phyloP scores from a whole-genome alignment of 1,140 invertebrate species.

The Trachymyrmex cornetzi region DNA sequence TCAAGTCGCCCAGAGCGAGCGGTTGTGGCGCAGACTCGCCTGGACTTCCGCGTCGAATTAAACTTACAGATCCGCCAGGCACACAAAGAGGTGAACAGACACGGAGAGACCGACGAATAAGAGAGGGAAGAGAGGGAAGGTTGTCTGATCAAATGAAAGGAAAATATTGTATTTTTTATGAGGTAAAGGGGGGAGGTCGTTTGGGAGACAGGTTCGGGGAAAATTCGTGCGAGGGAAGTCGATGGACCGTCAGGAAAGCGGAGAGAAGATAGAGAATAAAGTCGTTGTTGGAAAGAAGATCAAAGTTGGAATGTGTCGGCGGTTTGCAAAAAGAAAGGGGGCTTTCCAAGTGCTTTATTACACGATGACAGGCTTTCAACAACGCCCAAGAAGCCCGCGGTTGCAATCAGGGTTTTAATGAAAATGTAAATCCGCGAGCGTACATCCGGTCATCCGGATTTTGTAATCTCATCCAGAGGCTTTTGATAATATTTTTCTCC shows the following conservation, averaged over 20 bases:
- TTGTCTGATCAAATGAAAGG: conserved; percentile 72
- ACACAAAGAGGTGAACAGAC: conserved; percentile 61
- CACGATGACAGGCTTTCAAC: conserved; percentile 57
- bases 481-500: conserved; percentile 41
- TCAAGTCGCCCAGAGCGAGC: conserved; percentile 67
- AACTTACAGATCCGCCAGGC: conserved; percentile 77
- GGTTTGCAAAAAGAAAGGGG: conserved; percentile 51
- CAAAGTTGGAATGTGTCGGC: conserved; percentile 69
- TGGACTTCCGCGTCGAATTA: conserved; percentile 76
- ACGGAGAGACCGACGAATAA: not conserved
- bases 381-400: conserved; percentile 25
- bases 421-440: conserved; percentile 69
- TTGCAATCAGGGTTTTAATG: conserved; percentile 68
- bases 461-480: conserved; percentile 5
- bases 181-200: conserved; percentile 25
- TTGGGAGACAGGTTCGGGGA: conserved; percentile 32
- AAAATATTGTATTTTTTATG: conserved; percentile 79
- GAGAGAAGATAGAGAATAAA: not conserved
- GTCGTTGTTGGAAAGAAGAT: conserved; percentile 58
- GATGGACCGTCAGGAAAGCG: not conserved
- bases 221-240: conserved; percentile 12
- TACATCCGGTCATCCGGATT: conserved; percentile 41
- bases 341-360: conserved; percentile 70
- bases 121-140: not conserved
- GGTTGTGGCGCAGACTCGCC: conserved; percentile 37